These are phyloP conservation scores for Momotus momota DNA, from an alignment of 2,797 vertebrate species.

Conservation along the genomic window DNA sequence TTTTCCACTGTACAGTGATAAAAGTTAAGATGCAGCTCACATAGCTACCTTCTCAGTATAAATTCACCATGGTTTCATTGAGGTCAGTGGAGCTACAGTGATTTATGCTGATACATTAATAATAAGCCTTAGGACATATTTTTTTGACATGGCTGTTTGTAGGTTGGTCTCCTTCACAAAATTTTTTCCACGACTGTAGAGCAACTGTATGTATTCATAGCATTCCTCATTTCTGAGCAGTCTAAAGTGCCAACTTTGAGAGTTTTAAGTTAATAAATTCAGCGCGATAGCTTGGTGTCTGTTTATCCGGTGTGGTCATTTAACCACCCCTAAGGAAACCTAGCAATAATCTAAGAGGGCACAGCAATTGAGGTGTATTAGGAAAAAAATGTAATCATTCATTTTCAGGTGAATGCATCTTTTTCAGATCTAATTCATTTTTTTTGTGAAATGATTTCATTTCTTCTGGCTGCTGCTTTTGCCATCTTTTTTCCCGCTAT, in stretches of 20 bases:
- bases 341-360: neutral
- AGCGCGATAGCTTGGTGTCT: neutral
- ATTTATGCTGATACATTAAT: slow-evolving; percentile 57
- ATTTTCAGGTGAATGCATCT: neutral
- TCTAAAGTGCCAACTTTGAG: neutral
- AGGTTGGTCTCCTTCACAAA: slow-evolving; percentile 29
- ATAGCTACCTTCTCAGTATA: neutral
- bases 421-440: neutral
- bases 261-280: neutral
- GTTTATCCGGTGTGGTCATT: neutral
- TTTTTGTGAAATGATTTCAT: neutral
- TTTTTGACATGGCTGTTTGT: slow-evolving; percentile 44
- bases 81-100: slow-evolving; percentile 54
- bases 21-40: neutral
- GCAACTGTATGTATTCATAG: neutral
- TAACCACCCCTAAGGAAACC: neutral
- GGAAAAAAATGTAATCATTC: neutral
- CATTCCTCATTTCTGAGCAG: neutral
- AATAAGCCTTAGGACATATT: slow-evolving; percentile 53
- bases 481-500: neutral
- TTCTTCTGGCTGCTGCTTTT: slow-evolving; percentile 15
- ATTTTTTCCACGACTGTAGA: neutral
- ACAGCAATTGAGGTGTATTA: neutral
- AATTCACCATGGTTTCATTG: slow-evolving; percentile 14
- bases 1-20: slow-evolving; percentile 7